A percentile compares a stretch with the other conserved stretches of the same genome.
phyloP scores from a whole-genome alignment of 64 coral and sea anemone genomes.

The Montipora capricornis region DNA sequence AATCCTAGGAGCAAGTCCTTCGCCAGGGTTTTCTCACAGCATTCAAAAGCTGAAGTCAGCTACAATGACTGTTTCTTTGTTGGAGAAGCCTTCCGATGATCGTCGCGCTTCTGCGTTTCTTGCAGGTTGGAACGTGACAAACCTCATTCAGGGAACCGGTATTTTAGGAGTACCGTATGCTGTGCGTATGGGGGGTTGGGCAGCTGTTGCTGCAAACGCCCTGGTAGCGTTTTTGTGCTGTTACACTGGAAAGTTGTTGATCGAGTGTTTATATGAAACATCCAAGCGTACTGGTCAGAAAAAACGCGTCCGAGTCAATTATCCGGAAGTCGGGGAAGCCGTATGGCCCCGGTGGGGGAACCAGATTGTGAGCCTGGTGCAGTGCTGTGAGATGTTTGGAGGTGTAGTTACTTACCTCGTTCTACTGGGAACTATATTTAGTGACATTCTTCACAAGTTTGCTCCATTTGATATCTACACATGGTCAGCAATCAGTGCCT shows the following conservation, averaged over 20 bases:
- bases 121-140: constrained; percentile 91
- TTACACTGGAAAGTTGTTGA: constrained; percentile 83
- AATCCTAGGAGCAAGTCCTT: neutral
- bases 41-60: constrained; percentile 61
- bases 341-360: constrained; percentile 91
- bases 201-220: constrained; percentile 59
- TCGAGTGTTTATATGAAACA: constrained; percentile 83
- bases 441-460: constrained; percentile 56
- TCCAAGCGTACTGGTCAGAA: constrained; percentile 72
- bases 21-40: constrained; percentile 68
- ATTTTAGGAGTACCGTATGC: constrained; percentile 87
- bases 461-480: constrained; percentile 68
- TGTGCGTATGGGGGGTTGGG: constrained; percentile 88
- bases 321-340: constrained; percentile 89
- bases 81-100: constrained; percentile 83
- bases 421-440: constrained; percentile 76
- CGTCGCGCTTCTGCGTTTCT: constrained; percentile 79
- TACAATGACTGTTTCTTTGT: constrained; percentile 76
- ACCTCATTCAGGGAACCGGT: constrained; percentile 88
- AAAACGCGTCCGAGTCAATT: constrained; percentile 80
- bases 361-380: constrained; percentile 80
- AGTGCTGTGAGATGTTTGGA: constrained; percentile 94
- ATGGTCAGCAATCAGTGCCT: constrained; percentile 80
- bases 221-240: constrained; percentile 81
- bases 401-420: constrained; percentile 84